Conservation (phyloP, 2,797 vertebrate species). For the Poecilia wingei region DNA sequence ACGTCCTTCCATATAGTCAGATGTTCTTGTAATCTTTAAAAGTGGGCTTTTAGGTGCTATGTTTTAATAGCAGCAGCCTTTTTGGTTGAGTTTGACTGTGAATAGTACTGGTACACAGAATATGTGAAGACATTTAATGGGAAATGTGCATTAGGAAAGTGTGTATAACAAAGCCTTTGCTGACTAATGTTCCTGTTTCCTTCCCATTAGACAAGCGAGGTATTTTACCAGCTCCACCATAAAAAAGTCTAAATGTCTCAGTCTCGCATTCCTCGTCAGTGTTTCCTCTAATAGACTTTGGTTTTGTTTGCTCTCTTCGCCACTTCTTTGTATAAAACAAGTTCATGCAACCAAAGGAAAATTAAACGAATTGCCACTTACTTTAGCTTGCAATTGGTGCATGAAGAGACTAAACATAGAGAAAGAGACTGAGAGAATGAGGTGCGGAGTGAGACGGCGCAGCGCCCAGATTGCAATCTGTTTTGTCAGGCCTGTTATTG, state of each 20-base stretch:
- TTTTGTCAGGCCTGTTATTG: slow-evolving; percentile 55
- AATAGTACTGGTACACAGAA: background rate
- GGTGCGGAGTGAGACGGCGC: slow-evolving; percentile 29
- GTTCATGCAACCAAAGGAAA: slow-evolving; percentile 27
- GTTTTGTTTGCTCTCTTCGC: slow-evolving; percentile 23
- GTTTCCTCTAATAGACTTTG: slow-evolving; percentile 26
- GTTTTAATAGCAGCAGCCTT: background rate
- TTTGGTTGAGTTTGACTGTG: background rate
- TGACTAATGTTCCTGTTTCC: slow-evolving; percentile 8
- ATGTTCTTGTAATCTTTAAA: background rate
- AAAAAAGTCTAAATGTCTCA: slow-evolving; percentile 19
- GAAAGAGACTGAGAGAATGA: slow-evolving; percentile 32
- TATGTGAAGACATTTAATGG: background rate
- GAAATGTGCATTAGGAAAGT: background rate
- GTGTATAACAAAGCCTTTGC: background rate
- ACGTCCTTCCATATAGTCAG: background rate
- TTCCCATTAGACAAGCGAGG: slow-evolving; percentile 27
- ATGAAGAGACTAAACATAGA: slow-evolving; percentile 57
- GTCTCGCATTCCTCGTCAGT: slow-evolving; percentile 3
- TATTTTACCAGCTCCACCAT: slow-evolving; percentile 20
- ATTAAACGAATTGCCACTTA: slow-evolving; percentile 61
- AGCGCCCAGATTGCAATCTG: slow-evolving; percentile 53
- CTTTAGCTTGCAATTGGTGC: slow-evolving; percentile 43
- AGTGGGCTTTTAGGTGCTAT: background rate
- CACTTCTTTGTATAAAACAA: slow-evolving; percentile 37